Evolutionary conservation across 2,888 invertebrate species (phyloP).

Genomic region (Hirtodrosophila cameraria): DNA sequence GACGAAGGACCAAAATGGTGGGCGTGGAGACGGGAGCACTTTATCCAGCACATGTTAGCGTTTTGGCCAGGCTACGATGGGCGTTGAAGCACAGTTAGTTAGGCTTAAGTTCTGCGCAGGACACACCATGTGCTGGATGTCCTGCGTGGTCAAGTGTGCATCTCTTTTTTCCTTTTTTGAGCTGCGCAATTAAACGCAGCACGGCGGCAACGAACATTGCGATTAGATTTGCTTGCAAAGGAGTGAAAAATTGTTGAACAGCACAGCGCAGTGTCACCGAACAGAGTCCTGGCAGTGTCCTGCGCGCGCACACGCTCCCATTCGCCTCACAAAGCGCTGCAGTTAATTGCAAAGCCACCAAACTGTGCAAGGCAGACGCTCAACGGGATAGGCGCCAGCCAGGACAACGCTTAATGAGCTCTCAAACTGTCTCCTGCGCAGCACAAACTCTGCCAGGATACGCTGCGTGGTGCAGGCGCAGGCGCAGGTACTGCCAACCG

Average conservation of each 20-base stretch:
- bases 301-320: slow-evolving; percentile 38
- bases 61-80: slow-evolving; percentile 14
- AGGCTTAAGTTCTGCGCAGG: neutral
- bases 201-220: slow-evolving; percentile 43
- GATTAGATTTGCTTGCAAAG: slow-evolving; percentile 69
- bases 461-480: slow-evolving; percentile 65
- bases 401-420: slow-evolving; percentile 57
- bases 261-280: slow-evolving; percentile 47
- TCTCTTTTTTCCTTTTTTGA: neutral
- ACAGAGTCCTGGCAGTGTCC: slow-evolving; percentile 33
- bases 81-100: slow-evolving; percentile 38
- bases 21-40: slow-evolving; percentile 59
- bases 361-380: slow-evolving; percentile 51
- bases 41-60: slow-evolving; percentile 66
- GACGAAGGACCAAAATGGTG: neutral
- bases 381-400: slow-evolving; percentile 74
- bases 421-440: slow-evolving; percentile 42
- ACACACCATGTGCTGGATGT: slow-evolving; percentile 52
- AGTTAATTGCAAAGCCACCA: slow-evolving; percentile 80
- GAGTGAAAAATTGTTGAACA: slow-evolving; percentile 64
- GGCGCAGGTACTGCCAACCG: slow-evolving; percentile 38
- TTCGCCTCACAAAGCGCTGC: slow-evolving; percentile 55
- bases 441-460: slow-evolving; percentile 21
- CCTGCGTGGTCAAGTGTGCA: slow-evolving; percentile 33
- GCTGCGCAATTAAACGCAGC: slow-evolving; percentile 63